Percentiles rank a stretch among this genome's conserved stretches.
Evolutionary conservation across 2,888 invertebrate genomes (phyloP).

Genomic region (Nematopogon swammerdamellus): DNA sequence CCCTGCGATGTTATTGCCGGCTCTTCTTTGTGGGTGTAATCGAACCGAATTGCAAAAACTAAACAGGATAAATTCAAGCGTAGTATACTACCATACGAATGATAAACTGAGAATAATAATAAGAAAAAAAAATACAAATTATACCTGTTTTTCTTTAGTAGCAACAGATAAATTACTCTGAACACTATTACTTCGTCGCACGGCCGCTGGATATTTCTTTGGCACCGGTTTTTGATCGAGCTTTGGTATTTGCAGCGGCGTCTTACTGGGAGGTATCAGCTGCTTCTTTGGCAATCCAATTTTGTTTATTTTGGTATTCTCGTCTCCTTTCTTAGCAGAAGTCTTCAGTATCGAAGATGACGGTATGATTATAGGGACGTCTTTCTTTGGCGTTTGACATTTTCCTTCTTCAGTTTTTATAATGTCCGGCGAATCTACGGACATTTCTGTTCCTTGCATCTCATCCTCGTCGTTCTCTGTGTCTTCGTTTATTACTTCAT

Average conservation of each 20-base stretch:
- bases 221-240: constrained; percentile 45
- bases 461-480: constrained; percentile 16
- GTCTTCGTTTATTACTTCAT: constrained; percentile 8
- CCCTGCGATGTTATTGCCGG: too few relatives aligned
- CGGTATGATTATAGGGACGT: constrained; percentile 28
- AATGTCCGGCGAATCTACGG: constrained; percentile 15
- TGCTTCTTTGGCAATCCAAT: constrained; percentile 39
- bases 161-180: constrained; percentile 27
- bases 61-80: too few relatives aligned
- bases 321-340: constrained; percentile 38
- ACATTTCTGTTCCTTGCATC: constrained; percentile 12
- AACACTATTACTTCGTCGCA: constrained; percentile 44
- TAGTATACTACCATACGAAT: too few relatives aligned
- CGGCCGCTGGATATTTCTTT: constrained; percentile 29
- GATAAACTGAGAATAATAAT: constrained; percentile 17
- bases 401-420: constrained; percentile 26
- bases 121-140: constrained; percentile 26
- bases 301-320: constrained; percentile 27
- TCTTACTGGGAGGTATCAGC: constrained; percentile 43
- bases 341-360: constrained; percentile 47
- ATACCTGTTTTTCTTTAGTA: constrained; percentile 40
- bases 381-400: constrained; percentile 43
- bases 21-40: too few relatives aligned
- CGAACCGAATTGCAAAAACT: too few relatives aligned
- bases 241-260: constrained; percentile 48